Evolutionary conservation across 2,888 invertebrate genomes (phyloP).

Genomic region (Chaetogeoica ovagalla): DNA sequence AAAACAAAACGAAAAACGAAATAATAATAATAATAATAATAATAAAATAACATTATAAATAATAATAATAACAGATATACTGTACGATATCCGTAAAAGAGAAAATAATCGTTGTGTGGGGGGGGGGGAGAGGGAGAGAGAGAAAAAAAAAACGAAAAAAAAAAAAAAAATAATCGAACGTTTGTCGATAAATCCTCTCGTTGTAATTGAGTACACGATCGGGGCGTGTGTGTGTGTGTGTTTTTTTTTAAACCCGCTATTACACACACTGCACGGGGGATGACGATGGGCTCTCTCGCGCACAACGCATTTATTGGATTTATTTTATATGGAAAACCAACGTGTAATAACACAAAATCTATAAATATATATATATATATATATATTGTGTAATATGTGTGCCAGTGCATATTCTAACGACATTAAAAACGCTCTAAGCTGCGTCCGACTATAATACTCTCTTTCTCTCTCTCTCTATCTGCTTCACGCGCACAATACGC

Average conservation of each 20-base stretch:
- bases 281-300: background rate
- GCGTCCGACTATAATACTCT: conserved; percentile 12
- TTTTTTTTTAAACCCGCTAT: conserved; percentile 33
- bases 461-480: too few relatives aligned
- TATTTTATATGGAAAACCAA: conserved; percentile 48
- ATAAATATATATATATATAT: conserved; percentile 48
- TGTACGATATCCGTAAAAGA: too few relatives aligned
- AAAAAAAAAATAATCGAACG: too few relatives aligned
- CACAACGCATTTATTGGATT: conserved; percentile 21
- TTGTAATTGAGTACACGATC: conserved; percentile 11
- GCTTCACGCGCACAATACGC: too few relatives aligned
- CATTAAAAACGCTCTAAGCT: conserved; percentile 36
- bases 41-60: conserved; percentile 15
- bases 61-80: too few relatives aligned
- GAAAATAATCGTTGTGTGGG: too few relatives aligned
- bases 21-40: background rate
- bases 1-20: conserved; percentile 52
- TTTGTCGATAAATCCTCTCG: conserved; percentile 34
- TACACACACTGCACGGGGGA: conserved; percentile 1
- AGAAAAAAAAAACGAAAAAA: too few relatives aligned
- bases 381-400: conserved; percentile 27
- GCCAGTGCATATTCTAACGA: conserved; percentile 51
- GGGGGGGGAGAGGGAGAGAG: too few relatives aligned
- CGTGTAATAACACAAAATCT: conserved; percentile 50
- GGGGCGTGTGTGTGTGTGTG: background rate